phyloP scores from a whole-genome alignment of 2,797 vertebrate species.

The Scyliorhinus canicula region DNA sequence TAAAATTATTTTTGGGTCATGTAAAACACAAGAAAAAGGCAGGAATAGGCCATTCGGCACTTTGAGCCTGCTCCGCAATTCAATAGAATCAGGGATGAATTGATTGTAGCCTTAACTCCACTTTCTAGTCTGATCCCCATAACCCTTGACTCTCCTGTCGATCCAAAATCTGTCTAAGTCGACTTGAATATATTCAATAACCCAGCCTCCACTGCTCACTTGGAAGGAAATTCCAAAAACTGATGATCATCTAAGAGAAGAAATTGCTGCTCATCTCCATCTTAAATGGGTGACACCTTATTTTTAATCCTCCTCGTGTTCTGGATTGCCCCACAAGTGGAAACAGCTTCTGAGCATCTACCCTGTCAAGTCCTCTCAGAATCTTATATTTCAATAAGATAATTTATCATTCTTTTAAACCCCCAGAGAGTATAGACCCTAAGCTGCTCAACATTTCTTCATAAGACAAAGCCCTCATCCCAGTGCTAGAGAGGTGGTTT shows the following conservation, averaged over 20 bases:
- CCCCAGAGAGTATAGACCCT: not conserved
- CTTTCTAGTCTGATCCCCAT: not conserved
- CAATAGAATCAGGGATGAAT: not conserved
- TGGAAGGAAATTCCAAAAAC: not conserved
- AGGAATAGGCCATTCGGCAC: not conserved
- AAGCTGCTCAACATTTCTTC: not conserved
- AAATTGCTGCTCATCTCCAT: not conserved
- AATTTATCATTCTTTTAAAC: not conserved
- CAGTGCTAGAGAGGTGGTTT: not conserved
- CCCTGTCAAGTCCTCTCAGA: not conserved
- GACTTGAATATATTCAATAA: not conserved
- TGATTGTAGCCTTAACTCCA: not conserved
- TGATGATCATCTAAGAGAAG: not conserved
- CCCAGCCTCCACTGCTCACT: not conserved
- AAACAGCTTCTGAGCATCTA: not conserved
- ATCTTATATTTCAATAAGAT: not conserved
- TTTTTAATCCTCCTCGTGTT: not conserved
- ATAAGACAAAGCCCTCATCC: not conserved
- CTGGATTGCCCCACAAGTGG: not conserved
- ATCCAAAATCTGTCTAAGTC: not conserved
- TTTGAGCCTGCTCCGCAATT: not conserved
- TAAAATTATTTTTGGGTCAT: not conserved
- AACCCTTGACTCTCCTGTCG: not conserved
- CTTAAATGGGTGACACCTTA: not conserved
- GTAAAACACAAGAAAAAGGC: not conserved